Evolutionary conservation across 2,888 invertebrate species (phyloP).

Genomic region (Phlogophora meticulosa): DNA sequence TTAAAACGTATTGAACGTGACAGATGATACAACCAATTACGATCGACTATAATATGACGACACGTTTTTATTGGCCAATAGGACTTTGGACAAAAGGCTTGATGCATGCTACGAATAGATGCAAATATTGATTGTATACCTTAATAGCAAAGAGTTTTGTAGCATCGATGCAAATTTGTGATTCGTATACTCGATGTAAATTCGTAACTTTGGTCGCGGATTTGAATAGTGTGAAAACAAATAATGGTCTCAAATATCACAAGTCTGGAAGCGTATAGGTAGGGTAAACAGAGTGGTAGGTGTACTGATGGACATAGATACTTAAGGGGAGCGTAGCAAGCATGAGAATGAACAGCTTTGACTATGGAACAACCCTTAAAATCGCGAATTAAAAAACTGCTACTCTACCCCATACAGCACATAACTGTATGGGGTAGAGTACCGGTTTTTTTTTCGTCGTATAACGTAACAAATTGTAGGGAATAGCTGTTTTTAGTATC

Average conservation of each 20-base stretch:
- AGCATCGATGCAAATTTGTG: slow-evolving; percentile 29
- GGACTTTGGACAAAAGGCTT: slow-evolving; percentile 46
- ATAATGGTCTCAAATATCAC: slow-evolving; percentile 6
- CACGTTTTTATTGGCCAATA: slow-evolving; percentile 39
- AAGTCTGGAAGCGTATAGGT: slow-evolving; percentile 1
- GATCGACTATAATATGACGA: slow-evolving; percentile 13
- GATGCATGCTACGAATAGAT: slow-evolving; percentile 25
- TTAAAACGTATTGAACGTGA: slow-evolving; percentile 22
- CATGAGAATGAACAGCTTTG: too few relatives aligned
- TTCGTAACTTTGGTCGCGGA: background rate
- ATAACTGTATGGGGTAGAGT: too few relatives aligned
- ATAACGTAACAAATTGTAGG: too few relatives aligned
- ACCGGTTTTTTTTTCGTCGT: too few relatives aligned
- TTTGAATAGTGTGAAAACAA: background rate
- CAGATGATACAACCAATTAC: slow-evolving; percentile 33
- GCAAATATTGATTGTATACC: slow-evolving; percentile 44
- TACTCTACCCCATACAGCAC: too few relatives aligned
- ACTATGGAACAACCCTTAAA: too few relatives aligned
- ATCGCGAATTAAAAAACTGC: too few relatives aligned
- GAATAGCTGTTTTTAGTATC: too few relatives aligned
- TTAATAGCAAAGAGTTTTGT: slow-evolving; percentile 16
- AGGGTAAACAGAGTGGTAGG: too few relatives aligned
- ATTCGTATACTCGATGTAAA: slow-evolving; percentile 25
- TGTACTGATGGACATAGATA: too few relatives aligned
- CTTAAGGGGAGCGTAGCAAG: too few relatives aligned